Conservation (phyloP, 2,797 vertebrate species). For the Galagoides demidoff region DNA sequence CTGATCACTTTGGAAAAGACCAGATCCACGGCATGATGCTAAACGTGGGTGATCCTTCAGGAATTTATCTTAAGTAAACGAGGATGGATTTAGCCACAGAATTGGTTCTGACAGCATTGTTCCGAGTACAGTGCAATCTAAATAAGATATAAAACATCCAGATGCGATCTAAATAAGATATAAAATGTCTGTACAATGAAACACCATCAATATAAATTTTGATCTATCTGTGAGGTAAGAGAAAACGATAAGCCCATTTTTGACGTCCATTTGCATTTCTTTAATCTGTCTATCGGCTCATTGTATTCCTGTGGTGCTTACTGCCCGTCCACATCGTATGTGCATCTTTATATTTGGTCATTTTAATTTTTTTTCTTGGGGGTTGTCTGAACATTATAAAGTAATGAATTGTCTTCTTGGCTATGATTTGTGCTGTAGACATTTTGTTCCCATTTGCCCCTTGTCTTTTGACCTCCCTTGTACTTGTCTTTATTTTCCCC, state of each 20-base stretch:
- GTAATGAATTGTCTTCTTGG: not conserved
- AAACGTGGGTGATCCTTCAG: not conserved
- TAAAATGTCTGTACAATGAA: not conserved
- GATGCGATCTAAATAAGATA: not conserved
- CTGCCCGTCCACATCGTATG: fast-evolving
- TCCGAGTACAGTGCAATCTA: not conserved
- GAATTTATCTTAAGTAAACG: conserved; percentile 41
- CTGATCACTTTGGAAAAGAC: not conserved
- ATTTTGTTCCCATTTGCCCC: not conserved
- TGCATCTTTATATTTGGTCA: not conserved
- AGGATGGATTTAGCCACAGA: not conserved
- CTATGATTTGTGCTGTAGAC: not conserved
- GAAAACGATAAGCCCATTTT: not conserved
- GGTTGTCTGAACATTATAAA: not conserved
- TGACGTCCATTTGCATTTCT: not conserved
- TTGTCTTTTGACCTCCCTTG: not conserved
- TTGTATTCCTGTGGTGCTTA: fast-evolving
- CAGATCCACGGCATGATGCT: not conserved
- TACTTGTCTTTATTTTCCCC: not conserved
- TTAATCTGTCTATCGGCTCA: not conserved
- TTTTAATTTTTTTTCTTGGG: not conserved
- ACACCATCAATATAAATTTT: not conserved
- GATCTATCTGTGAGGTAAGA: not conserved
- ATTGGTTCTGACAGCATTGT: conserved; percentile 32
- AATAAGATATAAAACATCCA: not conserved